Conservation (phyloP, 1,140 invertebrate genomes). For the Diachasma alloeum region DNA sequence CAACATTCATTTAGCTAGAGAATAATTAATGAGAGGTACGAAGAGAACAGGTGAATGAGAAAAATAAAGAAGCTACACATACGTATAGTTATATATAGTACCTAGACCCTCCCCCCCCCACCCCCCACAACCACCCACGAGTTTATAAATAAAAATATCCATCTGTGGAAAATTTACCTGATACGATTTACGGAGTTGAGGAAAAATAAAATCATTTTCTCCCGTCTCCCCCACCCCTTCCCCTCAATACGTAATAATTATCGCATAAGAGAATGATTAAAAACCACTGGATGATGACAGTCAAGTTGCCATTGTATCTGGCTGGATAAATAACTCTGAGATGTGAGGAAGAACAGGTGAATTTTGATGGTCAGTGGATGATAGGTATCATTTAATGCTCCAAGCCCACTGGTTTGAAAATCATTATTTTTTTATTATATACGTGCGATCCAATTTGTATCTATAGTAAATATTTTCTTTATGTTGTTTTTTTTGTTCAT, state of each 20-base stretch:
- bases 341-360: not conserved
- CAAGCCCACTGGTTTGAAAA: not conserved
- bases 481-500: not conserved
- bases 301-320: not conserved
- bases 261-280: not conserved
- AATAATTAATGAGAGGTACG: slow-evolving; percentile 33
- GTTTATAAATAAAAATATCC: not conserved
- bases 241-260: not conserved
- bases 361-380: not conserved
- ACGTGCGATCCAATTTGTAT: not conserved
- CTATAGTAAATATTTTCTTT: not conserved
- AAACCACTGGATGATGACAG: not conserved
- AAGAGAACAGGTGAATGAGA: not conserved
- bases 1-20: slow-evolving; percentile 43
- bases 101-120: not conserved
- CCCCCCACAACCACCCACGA: not conserved
- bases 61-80: slow-evolving; percentile 30
- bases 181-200: not conserved
- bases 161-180: not conserved
- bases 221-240: no score
- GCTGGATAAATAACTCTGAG: not conserved
- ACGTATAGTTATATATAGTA: slow-evolving; percentile 31
- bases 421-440: slow-evolving; percentile 11
- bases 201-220: not conserved
- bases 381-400: not conserved